Percentiles rank a stretch among this genome's conserved stretches.
phyloP scores from a whole-genome alignment of 1,140 invertebrate species.

The Solenopsis invicta region DNA sequence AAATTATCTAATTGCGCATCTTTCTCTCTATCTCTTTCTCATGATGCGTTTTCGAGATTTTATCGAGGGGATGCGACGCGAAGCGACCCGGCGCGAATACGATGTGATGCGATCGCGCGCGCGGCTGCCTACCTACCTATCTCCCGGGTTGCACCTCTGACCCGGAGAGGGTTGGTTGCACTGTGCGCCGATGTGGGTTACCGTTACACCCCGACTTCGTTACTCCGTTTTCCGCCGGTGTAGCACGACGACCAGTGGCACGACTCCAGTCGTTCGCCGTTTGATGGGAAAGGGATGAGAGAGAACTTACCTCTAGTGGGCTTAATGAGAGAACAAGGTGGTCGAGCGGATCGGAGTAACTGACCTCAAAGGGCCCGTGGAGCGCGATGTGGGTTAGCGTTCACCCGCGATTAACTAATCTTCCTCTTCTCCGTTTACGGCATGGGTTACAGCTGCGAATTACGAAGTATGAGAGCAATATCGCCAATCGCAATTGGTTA shows the following conservation, averaged over 20 bases:
- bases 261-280: background rate
- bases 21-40: too few relatives aligned
- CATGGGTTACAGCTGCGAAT: background rate
- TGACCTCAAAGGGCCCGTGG: constrained; percentile 15
- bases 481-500: constrained; percentile 35
- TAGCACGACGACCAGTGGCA: background rate
- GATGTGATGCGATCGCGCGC: constrained; percentile 48
- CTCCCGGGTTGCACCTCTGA: constrained; percentile 52
- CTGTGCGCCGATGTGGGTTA: constrained; percentile 51
- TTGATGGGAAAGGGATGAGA: background rate
- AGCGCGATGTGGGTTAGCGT: constrained; percentile 7
- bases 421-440: constrained; percentile 3
- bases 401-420: constrained; percentile 37
- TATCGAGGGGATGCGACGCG: constrained; percentile 9
- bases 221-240: too few relatives aligned
- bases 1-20: constrained; percentile 6
- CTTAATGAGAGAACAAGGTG: constrained; percentile 10
- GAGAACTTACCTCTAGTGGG: background rate
- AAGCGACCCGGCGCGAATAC: background rate
- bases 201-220: constrained; percentile 50
- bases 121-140: constrained; percentile 15
- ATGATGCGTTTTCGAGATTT: too few relatives aligned
- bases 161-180: constrained; percentile 50
- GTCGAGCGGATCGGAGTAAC: constrained; percentile 13
- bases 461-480: constrained; percentile 36